phyloP scores from a whole-genome alignment of 2,113 vertebrate genomes.

The Tychaedon coryphoeus region DNA sequence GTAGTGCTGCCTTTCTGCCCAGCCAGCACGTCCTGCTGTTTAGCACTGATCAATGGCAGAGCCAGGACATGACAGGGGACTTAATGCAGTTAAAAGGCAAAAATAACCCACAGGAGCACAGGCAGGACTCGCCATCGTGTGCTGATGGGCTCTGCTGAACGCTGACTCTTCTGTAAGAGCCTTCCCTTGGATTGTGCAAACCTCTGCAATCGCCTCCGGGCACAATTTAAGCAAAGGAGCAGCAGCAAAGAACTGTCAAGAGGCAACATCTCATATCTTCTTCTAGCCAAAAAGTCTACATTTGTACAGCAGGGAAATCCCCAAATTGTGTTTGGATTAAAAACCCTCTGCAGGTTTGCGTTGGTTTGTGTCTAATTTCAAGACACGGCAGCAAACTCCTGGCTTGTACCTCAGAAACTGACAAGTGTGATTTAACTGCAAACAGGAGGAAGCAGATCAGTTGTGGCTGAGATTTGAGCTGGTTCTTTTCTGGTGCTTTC shows the following conservation, averaged over 20 bases:
- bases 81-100: constrained; percentile 1
- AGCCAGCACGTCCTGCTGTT: not conserved
- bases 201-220: not conserved
- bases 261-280: not conserved
- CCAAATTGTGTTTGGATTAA: not conserved
- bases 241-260: not conserved
- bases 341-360: not conserved
- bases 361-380: not conserved
- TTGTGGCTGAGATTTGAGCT: not conserved
- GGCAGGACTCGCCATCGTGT: rapidly evolving
- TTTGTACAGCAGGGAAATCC: not conserved
- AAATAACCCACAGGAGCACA: not conserved
- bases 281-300: not conserved
- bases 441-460: not conserved
- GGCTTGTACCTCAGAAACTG: not conserved
- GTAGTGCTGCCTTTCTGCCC: not conserved
- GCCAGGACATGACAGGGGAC: not conserved
- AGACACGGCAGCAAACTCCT: not conserved
- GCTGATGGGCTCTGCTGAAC: not conserved
- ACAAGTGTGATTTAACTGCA: not conserved
- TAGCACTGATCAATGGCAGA: not conserved
- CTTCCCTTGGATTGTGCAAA: not conserved
- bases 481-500: not conserved
- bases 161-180: not conserved
- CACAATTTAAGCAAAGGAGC: not conserved